Evolutionary conservation across 2,113 vertebrate genomes (phyloP), one percentile per base, ranked within the genome.

Genomic region (Planiliza haematocheilus): DNA sequence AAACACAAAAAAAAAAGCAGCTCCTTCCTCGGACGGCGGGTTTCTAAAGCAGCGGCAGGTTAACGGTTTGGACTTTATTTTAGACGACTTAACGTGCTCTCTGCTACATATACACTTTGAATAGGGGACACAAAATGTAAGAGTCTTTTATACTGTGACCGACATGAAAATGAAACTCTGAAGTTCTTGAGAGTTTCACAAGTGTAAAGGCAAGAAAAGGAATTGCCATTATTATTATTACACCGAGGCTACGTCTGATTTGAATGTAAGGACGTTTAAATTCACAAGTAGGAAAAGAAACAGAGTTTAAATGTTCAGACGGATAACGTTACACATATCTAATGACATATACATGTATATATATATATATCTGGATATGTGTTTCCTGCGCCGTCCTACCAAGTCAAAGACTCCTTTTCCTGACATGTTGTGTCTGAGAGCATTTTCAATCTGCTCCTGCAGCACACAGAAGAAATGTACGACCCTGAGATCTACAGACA

Each of bases 381-480:
- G 24, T 30, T 30, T 5, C 24, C 24, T 30, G 3, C 5, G 24
- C 24, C 24, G 24, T 30, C 24, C 24, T 30, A 30, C 24, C 24
- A 30, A 30, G 43, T 43, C 10, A 21, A 48, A 24, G 14, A n/a
- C n/a, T 34, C 45, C 17, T 4, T 50, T 21, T 36, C 1, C 1
- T 18, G 11, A 36, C 14, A 10, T 18, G 20, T 38, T 76, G 53
- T 57, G 62, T 36, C n/a, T 79, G 39, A 58, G 41, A 41, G 14
- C 82, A 87, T 75, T 90, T 86, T 83, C 72, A 30, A 48, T 91
- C 58, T 82, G 6, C n/a, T 71, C 20, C 56, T 56, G 7, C 85
- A 98, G 96, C 95, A 95, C 75, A 91, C 96, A 24, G 98, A 99
- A 91, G 98, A 99, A 64, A 95, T 98, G 88, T 99, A 97, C 41